Percentiles rank a stretch among this genome's conserved stretches.
These are phyloP conservation scores for Gryllus bimaculatus DNA, from an alignment of 1,140 invertebrate genomes.

Conservation along the genomic window DNA sequence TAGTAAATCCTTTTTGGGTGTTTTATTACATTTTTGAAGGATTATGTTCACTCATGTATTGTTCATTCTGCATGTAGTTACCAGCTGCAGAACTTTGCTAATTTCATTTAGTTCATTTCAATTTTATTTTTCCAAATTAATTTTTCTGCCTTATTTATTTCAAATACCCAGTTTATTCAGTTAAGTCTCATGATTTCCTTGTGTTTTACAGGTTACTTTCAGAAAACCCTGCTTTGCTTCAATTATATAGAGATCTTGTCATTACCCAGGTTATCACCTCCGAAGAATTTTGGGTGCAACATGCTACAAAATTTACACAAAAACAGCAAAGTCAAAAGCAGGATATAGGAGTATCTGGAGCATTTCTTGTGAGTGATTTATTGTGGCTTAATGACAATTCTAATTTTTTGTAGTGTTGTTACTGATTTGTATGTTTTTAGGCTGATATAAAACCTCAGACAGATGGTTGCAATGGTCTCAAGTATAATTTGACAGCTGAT, in stretches of 20 bases:
- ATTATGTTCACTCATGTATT: too few species aligned
- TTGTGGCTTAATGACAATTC: background rate
- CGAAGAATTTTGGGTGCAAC: conserved; percentile 93
- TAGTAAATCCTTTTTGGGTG: too few species aligned
- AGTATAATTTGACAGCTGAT: conserved; percentile 94
- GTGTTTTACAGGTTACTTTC: conserved; percentile 53
- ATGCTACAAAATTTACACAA: conserved; percentile 67
- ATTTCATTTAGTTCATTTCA: too few species aligned
- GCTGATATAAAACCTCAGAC: conserved; percentile 94
- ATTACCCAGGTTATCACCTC: conserved; percentile 86
- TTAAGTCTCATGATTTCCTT: too few species aligned
- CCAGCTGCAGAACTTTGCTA: too few species aligned
- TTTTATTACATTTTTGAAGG: too few species aligned
- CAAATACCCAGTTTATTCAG: background rate
- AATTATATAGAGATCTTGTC: conserved; percentile 87
- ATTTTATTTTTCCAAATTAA: too few species aligned
- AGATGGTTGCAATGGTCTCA: conserved; percentile 92
- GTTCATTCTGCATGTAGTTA: too few species aligned
- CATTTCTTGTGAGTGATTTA: conserved; percentile 52
- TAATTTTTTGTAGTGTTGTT: too few species aligned
- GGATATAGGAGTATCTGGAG: conserved; percentile 81
- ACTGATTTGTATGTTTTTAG: conserved; percentile 29
- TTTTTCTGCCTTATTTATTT: too few species aligned
- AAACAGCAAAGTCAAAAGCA: conserved; percentile 61
- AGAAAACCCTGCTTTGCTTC: conserved; percentile 70